phyloP scores from a whole-genome alignment of 1,140 invertebrate genomes.

The Penaeus vannamei region DNA sequence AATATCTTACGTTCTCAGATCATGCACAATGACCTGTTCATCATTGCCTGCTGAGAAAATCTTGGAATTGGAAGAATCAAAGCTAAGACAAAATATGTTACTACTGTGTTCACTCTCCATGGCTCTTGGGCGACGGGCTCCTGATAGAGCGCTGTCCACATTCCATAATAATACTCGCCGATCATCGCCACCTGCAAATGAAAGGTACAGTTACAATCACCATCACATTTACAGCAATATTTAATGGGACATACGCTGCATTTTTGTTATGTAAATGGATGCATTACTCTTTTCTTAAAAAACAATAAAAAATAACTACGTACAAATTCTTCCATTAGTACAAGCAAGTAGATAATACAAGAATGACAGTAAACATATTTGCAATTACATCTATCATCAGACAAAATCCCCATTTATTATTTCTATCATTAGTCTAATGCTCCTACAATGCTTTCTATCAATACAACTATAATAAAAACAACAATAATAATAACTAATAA shows the following conservation, averaged over 20 bases:
- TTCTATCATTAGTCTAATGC: too few relatives aligned
- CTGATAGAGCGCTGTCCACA: slow-evolving; percentile 75
- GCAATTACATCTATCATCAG: not conserved
- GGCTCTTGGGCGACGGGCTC: slow-evolving; percentile 76
- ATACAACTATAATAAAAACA: too few relatives aligned
- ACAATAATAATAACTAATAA: too few relatives aligned
- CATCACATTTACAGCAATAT: not conserved
- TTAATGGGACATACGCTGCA: not conserved
- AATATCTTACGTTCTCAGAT: slow-evolving; percentile 81
- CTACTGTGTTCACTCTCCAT: slow-evolving; percentile 90
- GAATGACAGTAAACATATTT: too few relatives aligned
- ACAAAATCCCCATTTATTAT: not conserved
- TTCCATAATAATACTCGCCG: slow-evolving; percentile 91
- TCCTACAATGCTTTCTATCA: too few relatives aligned
- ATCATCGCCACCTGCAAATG: slow-evolving; percentile 87
- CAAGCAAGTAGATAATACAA: too few relatives aligned
- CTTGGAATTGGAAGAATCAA: slow-evolving; percentile 83
- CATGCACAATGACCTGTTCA: slow-evolving; percentile 92
- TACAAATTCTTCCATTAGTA: too few relatives aligned
- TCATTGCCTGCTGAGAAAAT: slow-evolving; percentile 96
- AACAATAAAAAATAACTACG: too few relatives aligned
- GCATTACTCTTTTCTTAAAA: too few relatives aligned
- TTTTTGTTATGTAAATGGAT: not conserved
- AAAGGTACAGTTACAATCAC: not conserved
- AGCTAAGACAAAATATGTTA: slow-evolving; percentile 94